These are phyloP conservation scores for Cotesia glomerata DNA, from an alignment of 1,140 invertebrate species.

Conservation along the genomic window DNA sequence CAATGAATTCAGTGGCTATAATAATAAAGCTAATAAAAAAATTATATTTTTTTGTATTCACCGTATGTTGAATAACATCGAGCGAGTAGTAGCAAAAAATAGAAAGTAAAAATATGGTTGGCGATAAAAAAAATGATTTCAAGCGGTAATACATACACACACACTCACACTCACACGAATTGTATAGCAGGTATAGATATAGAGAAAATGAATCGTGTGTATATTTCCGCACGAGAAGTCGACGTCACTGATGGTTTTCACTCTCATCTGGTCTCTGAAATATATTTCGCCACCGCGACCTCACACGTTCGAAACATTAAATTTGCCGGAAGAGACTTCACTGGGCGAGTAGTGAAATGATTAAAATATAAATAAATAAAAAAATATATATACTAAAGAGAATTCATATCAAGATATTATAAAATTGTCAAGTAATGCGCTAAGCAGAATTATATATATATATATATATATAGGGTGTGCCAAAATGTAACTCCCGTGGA, in stretches of 20 bases:
- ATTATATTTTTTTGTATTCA: background rate
- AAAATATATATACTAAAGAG: background rate
- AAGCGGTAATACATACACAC: background rate
- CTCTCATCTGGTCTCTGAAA: background rate
- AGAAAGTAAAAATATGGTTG: background rate
- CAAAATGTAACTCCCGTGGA: too few species aligned
- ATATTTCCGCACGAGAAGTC: background rate
- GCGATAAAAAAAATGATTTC: background rate
- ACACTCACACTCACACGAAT: too few species aligned
- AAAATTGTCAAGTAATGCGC: background rate
- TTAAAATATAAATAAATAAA: background rate
- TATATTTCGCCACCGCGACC: background rate
- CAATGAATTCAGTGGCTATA: background rate
- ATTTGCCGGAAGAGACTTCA: background rate
- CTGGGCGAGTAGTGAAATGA: background rate
- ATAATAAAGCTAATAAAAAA: background rate
- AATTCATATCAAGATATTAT: background rate
- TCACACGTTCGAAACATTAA: background rate
- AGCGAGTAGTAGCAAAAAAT: background rate
- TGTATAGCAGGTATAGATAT: background rate
- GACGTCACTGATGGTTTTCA: background rate
- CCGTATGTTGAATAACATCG: background rate
- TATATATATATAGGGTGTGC: too few species aligned
- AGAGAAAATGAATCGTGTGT: constrained; percentile 3
- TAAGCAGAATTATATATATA: background rate